phyloP scores from a whole-genome alignment of 2,888 invertebrate species.

The Cepaea hortensis region DNA sequence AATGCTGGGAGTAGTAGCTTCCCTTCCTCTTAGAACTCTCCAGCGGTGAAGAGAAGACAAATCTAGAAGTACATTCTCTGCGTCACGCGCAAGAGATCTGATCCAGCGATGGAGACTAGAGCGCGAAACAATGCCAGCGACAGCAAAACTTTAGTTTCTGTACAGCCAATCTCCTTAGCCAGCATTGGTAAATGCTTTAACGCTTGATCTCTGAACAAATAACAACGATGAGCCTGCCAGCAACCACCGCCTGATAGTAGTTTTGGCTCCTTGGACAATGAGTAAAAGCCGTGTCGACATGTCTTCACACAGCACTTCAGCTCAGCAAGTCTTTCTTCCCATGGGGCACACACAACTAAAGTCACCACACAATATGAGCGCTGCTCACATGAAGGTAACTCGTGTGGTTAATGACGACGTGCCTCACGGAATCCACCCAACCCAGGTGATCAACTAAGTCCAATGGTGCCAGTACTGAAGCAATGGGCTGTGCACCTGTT shows the following conservation, averaged over 20 bases:
- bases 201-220: constrained; percentile 17
- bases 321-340: constrained; percentile 64
- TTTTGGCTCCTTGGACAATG: constrained; percentile 55
- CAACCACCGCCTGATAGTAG: constrained; percentile 70
- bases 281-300: constrained; percentile 56
- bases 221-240: constrained; percentile 60
- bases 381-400: constrained; percentile 61
- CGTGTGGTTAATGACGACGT: constrained; percentile 56
- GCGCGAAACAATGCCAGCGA: constrained; percentile 26
- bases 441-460: constrained; percentile 53
- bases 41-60: constrained; percentile 35
- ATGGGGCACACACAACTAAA: constrained; percentile 58
- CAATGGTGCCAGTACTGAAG: constrained; percentile 49
- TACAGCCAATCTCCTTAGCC: constrained; percentile 6
- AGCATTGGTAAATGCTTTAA: neutral
- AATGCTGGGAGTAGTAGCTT: neutral
- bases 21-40: constrained; percentile 33
- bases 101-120: constrained; percentile 40
- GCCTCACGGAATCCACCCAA: constrained; percentile 54
- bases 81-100: neutral
- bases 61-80: constrained; percentile 29
- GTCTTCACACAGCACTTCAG: constrained; percentile 56
- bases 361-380: constrained; percentile 54
- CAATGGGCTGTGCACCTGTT: constrained; percentile 61
- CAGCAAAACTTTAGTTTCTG: constrained; percentile 29